These are phyloP conservation scores for Cantharis rufa DNA, from an alignment of 2,888 invertebrate genomes.

Conservation along the genomic window DNA sequence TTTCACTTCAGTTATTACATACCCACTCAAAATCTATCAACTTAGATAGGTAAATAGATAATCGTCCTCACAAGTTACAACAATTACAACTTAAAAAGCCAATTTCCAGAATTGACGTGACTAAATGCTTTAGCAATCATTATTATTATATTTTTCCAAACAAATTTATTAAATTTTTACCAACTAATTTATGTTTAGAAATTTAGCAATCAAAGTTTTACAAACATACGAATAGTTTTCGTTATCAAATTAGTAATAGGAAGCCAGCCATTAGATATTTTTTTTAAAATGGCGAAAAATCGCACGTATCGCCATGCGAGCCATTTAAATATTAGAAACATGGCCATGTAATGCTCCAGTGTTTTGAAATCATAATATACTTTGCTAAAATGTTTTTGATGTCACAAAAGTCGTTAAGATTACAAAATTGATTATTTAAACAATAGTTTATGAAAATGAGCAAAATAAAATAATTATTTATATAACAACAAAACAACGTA, in stretches of 20 bases:
- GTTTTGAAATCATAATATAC: background rate
- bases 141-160: background rate
- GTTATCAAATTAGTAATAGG: background rate
- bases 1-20: background rate
- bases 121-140: background rate
- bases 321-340: background rate
- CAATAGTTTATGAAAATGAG: background rate
- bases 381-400: background rate
- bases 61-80: background rate
- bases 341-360: background rate
- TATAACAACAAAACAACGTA: background rate
- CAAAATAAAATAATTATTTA: background rate
- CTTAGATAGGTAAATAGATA: background rate
- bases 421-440: constrained; percentile 1
- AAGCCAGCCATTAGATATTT: background rate
- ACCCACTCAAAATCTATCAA: background rate
- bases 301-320: background rate
- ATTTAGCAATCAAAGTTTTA: background rate
- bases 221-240: background rate
- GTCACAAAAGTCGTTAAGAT: background rate
- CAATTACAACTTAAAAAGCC: background rate
- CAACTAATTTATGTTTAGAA: background rate
- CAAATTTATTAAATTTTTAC: background rate
- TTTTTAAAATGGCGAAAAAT: background rate
- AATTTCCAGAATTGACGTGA: background rate